Evolutionary conservation across 2,113 vertebrate species (phyloP).

Genomic region (Vulpes ferrilata): DNA sequence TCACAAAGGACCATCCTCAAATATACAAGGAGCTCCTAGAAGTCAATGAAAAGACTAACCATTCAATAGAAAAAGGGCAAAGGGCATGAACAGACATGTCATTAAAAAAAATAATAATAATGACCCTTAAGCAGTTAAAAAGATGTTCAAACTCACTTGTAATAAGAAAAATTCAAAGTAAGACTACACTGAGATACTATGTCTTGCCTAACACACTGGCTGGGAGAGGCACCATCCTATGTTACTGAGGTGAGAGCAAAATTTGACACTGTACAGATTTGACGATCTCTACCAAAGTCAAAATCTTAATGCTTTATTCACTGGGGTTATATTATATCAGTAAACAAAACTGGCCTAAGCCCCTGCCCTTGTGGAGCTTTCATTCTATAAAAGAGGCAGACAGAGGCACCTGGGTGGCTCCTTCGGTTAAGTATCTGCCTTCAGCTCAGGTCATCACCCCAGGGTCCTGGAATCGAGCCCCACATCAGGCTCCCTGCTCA

Average conservation of each 20-base stretch:
- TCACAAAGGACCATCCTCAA: neutral
- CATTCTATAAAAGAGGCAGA: neutral
- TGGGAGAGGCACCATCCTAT: neutral
- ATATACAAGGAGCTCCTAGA: constrained; percentile 18
- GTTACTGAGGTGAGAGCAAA: neutral
- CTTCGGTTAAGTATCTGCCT: too few species aligned
- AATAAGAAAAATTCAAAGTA: constrained; percentile 14
- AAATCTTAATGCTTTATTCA: neutral
- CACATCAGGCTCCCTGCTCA: too few species aligned
- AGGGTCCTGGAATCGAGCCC: too few species aligned
- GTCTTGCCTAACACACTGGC: neutral
- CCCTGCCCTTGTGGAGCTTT: neutral
- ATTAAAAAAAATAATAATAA: neutral
- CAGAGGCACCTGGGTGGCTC: too few species aligned
- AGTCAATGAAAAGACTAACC: constrained; percentile 6
- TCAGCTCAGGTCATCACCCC: too few species aligned
- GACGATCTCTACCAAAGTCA: constrained; percentile 3
- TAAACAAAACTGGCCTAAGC: neutral
- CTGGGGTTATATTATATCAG: neutral
- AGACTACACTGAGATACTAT: neutral
- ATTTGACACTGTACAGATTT: neutral
- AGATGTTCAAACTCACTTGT: constrained; percentile 33
- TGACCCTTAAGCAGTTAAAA: neutral
- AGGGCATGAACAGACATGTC: neutral
- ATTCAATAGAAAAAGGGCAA: neutral